Percentiles rank a stretch among this genome's conserved stretches.
Conservation (phyloP, 2,797 vertebrate species). For the Threskiornis aethiopicus region DNA sequence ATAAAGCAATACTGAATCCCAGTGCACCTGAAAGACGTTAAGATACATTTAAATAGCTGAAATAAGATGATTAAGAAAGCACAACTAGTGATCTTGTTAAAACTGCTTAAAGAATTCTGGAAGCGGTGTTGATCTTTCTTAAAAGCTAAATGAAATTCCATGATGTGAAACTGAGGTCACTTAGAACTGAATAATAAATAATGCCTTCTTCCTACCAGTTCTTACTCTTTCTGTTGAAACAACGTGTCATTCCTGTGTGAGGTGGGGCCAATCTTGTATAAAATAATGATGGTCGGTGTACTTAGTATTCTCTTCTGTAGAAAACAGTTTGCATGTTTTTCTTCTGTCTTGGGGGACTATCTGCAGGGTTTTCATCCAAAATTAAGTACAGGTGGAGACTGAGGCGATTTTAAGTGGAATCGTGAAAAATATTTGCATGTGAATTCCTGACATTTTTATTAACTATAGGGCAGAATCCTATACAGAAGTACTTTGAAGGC, state of each 20-base stretch:
- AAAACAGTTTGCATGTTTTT: background rate
- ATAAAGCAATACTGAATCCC: background rate
- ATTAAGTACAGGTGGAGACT: background rate
- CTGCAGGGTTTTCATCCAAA: background rate
- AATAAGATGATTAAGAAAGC: background rate
- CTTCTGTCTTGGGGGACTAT: background rate
- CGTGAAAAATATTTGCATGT: background rate
- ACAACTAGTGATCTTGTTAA: background rate
- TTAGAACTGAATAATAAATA: slow-evolving; percentile 6
- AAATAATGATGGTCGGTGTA: background rate
- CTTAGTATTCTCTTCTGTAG: background rate
- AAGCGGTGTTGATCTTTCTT: background rate
- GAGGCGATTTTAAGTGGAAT: background rate
- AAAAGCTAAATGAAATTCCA: background rate
- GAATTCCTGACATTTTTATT: background rate
- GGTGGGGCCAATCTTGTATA: background rate
- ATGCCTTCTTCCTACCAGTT: background rate
- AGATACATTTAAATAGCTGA: background rate
- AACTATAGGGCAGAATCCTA: background rate
- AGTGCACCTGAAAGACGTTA: background rate
- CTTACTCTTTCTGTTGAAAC: background rate
- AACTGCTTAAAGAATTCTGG: background rate
- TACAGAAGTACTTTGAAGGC: background rate
- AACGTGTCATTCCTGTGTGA: background rate
- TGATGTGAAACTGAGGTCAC: background rate